phyloP scores from a whole-genome alignment of 2,797 vertebrate species.

The Artibeus lituratus region DNA sequence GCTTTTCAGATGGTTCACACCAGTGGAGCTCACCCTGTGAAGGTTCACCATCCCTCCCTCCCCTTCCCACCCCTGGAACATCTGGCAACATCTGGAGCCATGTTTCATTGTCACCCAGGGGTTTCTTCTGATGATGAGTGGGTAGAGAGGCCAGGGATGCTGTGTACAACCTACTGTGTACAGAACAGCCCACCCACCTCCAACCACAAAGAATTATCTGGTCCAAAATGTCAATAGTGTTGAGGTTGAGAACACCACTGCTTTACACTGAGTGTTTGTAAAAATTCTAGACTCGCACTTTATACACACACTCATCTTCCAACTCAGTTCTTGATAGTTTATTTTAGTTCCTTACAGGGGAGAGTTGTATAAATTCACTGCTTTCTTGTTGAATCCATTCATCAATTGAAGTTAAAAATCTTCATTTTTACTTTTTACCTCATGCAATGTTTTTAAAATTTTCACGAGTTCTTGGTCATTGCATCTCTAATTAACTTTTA shows the following conservation, averaged over 20 bases:
- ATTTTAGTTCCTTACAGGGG: not conserved
- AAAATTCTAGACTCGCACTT: not conserved
- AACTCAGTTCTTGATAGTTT: not conserved
- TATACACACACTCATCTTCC: not conserved
- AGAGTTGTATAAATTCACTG: not conserved
- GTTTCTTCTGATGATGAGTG: not conserved
- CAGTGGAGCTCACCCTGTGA: fast-evolving
- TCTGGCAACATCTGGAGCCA: not conserved
- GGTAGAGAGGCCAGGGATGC: not conserved
- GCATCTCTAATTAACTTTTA: not conserved
- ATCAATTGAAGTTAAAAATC: not conserved
- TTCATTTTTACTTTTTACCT: not conserved
- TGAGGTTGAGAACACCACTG: not conserved
- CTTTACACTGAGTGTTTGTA: not conserved
- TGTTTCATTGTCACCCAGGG: not conserved
- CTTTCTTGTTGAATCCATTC: not conserved
- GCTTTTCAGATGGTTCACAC: not conserved
- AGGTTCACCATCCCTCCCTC: fast-evolving
- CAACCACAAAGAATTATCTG: not conserved
- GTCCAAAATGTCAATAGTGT: not conserved
- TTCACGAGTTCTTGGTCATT: not conserved
- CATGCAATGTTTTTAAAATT: not conserved
- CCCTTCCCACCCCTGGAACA: fast-evolving
- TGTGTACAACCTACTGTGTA: fast-evolving
- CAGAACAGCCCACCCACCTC: fast-evolving